Percentiles rank a stretch among this genome's conserved stretches.
Evolutionary conservation across 1,140 invertebrate species (phyloP).

Genomic region (Drosophila navojoa): DNA sequence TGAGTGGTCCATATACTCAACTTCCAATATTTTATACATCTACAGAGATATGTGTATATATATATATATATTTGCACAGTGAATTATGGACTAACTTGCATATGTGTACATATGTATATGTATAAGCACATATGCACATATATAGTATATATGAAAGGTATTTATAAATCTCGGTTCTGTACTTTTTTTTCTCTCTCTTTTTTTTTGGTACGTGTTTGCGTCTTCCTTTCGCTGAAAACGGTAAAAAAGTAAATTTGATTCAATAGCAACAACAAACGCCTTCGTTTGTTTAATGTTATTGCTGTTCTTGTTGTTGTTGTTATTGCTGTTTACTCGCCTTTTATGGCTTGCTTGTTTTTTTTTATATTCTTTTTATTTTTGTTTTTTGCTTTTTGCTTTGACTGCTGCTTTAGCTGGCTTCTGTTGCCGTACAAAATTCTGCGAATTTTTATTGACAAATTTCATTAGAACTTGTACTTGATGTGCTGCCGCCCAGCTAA

Average conservation of each 20-base stretch:
- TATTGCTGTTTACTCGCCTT: conserved; percentile 47
- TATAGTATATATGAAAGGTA: not conserved
- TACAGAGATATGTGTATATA: conserved; percentile 1
- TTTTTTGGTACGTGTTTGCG: conserved; percentile 30
- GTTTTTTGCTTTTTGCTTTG: conserved; percentile 7
- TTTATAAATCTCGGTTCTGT: conserved; percentile 23
- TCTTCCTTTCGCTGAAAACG: conserved; percentile 83
- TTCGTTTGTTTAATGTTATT: conserved; percentile 52
- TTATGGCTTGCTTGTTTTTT: conserved; percentile 30
- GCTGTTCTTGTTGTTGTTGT: conserved; percentile 29
- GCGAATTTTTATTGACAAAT: conserved; percentile 80
- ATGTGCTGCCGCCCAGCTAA: conserved; percentile 5
- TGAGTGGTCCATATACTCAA: conserved; percentile 54
- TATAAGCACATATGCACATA: no score
- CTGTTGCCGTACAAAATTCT: conserved; percentile 63
- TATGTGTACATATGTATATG: conserved; percentile 14
- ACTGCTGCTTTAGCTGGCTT: conserved; percentile 25
- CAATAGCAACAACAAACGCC: conserved; percentile 55
- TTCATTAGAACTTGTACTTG: conserved; percentile 76
- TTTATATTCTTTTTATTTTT: conserved; percentile 22
- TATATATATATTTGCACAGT: conserved; percentile 8
- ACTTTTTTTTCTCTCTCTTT: not conserved
- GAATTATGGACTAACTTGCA: conserved; percentile 16
- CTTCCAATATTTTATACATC: not conserved
- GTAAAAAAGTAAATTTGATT: conserved; percentile 83